Percentiles rank a stretch among this genome's conserved stretches.
Evolutionary conservation across 2,113 vertebrate species (phyloP).

Genomic region (Monarcha castaneiventris): DNA sequence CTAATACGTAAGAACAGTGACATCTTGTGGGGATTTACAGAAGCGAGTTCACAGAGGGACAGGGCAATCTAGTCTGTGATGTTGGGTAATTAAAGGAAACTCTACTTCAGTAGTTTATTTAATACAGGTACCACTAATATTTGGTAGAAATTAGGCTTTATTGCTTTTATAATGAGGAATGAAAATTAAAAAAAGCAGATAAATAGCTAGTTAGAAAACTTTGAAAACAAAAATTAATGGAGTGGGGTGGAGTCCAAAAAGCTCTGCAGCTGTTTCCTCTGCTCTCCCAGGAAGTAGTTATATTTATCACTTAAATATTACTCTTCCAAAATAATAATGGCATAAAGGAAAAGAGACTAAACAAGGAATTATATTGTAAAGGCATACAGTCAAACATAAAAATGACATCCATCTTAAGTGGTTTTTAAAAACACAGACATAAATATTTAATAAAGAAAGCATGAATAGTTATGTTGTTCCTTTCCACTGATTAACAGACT

Average conservation of each 20-base stretch:
- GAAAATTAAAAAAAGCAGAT: background rate
- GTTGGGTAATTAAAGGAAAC: background rate
- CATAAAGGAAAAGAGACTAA: background rate
- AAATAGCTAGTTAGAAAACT: constrained; percentile 23
- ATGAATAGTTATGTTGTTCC: background rate
- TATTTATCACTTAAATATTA: background rate
- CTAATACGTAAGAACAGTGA: background rate
- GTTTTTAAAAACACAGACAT: background rate
- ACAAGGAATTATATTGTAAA: background rate
- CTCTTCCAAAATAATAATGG: background rate
- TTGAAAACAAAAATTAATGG: constrained; percentile 15
- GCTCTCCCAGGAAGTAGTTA: constrained; percentile 55
- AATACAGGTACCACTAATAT: constrained; percentile 44
- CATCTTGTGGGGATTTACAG: constrained; percentile 58
- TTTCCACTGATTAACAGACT: background rate
- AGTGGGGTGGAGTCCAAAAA: background rate
- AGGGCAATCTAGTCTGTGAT: background rate
- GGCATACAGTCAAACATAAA: constrained; percentile 18
- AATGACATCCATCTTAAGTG: constrained; percentile 12
- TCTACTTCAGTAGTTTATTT: constrained; percentile 5
- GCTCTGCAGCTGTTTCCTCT: constrained; percentile 19
- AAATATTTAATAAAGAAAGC: constrained; percentile 24
- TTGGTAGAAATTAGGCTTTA: constrained; percentile 73
- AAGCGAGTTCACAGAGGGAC: background rate
- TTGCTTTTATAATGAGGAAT: constrained; percentile 71